Conservation (phyloP, 1,140 invertebrate genomes). For the Ostrea denselamellosa region DNA sequence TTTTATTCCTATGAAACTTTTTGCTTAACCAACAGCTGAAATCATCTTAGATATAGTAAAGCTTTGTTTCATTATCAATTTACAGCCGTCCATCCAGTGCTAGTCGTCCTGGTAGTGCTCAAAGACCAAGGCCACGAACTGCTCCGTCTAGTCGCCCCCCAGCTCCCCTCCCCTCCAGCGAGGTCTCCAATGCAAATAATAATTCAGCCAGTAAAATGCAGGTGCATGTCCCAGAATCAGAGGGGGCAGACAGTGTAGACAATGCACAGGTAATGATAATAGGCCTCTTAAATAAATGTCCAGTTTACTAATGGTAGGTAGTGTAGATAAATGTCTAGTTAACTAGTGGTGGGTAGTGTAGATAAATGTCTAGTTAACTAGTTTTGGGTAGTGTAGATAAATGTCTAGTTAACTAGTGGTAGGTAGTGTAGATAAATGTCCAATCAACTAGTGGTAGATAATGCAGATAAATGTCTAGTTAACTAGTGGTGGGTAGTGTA, state of each 20-base stretch:
- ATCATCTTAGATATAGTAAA: neutral
- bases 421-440: too few species aligned
- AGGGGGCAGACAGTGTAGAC: conserved; percentile 41
- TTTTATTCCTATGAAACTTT: neutral
- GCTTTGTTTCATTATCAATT: neutral
- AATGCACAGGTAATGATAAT: conserved; percentile 14
- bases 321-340: too few species aligned
- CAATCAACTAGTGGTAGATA: too few species aligned
- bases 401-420: too few species aligned
- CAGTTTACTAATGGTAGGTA: too few species aligned
- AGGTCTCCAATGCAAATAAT: neutral
- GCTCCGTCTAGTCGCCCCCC: conserved; percentile 30
- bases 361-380: too few species aligned
- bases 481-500: too few species aligned
- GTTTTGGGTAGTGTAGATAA: too few species aligned
- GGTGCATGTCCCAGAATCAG: conserved; percentile 3
- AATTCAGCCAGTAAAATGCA: conserved; percentile 1
- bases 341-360: too few species aligned
- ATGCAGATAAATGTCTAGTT: too few species aligned
- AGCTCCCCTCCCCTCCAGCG: conserved; percentile 8
- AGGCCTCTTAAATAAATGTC: too few species aligned
- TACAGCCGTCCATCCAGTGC: conserved; percentile 50
- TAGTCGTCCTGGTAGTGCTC: conserved; percentile 41
- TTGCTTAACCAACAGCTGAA: neutral
- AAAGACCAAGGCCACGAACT: conserved; percentile 42